Base-by-base conservation (phyloP, 2,888 invertebrate genomes). In the Xanthia icteritia region DNA sequence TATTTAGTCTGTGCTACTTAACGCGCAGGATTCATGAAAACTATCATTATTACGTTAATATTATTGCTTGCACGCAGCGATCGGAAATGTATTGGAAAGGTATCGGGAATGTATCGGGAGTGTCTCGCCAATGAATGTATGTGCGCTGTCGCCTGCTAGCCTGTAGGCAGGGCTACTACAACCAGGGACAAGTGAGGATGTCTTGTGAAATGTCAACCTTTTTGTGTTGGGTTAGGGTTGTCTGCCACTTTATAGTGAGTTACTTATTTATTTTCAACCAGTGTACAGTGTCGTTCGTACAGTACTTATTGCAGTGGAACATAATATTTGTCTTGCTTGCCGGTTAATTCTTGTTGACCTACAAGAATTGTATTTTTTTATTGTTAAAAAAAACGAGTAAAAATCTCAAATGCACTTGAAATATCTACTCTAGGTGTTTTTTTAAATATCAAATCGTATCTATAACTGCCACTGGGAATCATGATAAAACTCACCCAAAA, bases 61-160 rank as follows among this genome's bases (percentile, higher is more conserved):
- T 76, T 54, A 60, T 83, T 42, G 27, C 36, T 23, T 6, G 36
- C 58, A 51, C 27, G 51, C 77, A 83, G 42, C 48, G 48, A 65
- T 83, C 51, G 51, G 15, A 31, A 48, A n/a, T 51, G 48, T 63
- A 42, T 77, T 42, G 54, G n/a, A n/a, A 45, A 63, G 51, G 64
- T 63, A 76, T 76, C 36, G 54, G 23, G 27, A 73, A 45, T 63
- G 54, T 63, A 75, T 39, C 56, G 83, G 58, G 27, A 79, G 39
- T 39, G 58, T 70, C 71, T n/a, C 77, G 15, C 56, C n/a, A 48
- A 17, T 51, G 42, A 83, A 78, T 60, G 51, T 83, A 83, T 77
- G 83, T 9, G 42, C 15, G 20, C 15, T 78, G 83, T 83, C 39
- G 20, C 0, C 27, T 56, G 64, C 51, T 58, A 1, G 36, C 42